These are phyloP conservation scores for Helicolenus hilgendorfi DNA, from an alignment of 2,797 vertebrate genomes.

Conservation along the genomic window DNA sequence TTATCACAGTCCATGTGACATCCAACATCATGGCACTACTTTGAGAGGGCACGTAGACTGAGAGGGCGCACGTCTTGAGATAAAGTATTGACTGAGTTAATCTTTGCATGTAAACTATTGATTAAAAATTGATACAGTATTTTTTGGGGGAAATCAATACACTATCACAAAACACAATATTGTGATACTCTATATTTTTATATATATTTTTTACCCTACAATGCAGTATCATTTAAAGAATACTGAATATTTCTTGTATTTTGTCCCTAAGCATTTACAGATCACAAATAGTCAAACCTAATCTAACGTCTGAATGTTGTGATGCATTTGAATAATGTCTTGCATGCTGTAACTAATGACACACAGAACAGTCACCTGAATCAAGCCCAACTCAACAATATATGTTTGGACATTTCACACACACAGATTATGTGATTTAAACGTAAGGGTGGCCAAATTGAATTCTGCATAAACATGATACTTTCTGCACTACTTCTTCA, in stretches of 20 bases:
- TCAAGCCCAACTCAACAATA: neutral
- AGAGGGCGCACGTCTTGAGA: no score
- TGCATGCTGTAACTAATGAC: slow-evolving; percentile 16
- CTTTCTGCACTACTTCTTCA: slow-evolving; percentile 22
- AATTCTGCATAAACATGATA: slow-evolving; percentile 40
- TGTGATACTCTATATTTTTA: no score
- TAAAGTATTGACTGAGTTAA: no score
- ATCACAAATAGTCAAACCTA: neutral
- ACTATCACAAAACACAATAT: no score
- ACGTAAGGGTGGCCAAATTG: neutral
- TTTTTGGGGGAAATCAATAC: no score
- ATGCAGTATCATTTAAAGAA: neutral
- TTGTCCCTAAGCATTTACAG: neutral
- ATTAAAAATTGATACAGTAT: no score
- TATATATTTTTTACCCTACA: no score
- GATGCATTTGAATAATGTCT: neutral
- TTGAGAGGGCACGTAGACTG: no score
- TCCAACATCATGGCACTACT: no score
- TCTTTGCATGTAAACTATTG: no score
- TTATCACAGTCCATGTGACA: no score
- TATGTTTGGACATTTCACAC: slow-evolving; percentile 1
- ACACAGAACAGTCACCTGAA: neutral
- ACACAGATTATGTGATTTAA: slow-evolving; percentile 21
- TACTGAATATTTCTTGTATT: neutral
- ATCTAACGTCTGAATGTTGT: neutral